Percentiles rank a stretch among this genome's conserved stretches.
phyloP scores from a whole-genome alignment of 23 tunicate species.

The Corella eumyota region DNA sequence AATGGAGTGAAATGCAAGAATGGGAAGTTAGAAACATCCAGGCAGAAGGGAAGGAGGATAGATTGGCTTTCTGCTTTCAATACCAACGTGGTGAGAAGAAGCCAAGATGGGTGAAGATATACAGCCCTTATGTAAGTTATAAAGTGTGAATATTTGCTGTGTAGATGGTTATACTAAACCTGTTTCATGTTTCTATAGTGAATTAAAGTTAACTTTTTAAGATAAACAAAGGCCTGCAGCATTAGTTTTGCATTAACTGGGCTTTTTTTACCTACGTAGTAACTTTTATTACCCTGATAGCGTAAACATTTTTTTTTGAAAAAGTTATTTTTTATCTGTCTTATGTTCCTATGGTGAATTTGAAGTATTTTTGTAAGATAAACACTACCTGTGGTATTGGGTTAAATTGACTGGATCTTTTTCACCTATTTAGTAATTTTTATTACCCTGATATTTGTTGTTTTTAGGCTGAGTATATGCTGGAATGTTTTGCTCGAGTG shows the following conservation, averaged over 20 bases:
- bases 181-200: neutral
- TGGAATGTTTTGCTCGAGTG: slow-evolving; percentile 60
- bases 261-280: too few relatives aligned
- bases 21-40: slow-evolving; percentile 41
- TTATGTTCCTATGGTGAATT: neutral
- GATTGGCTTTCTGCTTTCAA: slow-evolving; percentile 49
- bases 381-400: neutral
- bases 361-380: neutral
- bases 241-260: too few relatives aligned
- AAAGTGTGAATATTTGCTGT: neutral
- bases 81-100: slow-evolving; percentile 90
- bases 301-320: too few relatives aligned
- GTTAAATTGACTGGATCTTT: neutral
- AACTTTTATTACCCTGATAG: too few relatives aligned
- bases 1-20: slow-evolving; percentile 81
- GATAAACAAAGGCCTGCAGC: too few relatives aligned
- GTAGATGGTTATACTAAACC: neutral
- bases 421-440: neutral
- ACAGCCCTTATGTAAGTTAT: slow-evolving; percentile 44
- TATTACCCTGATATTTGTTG: neutral
- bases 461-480: slow-evolving; percentile 68
- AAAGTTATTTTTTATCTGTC: too few relatives aligned
- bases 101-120: slow-evolving; percentile 83
- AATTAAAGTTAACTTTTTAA: neutral
- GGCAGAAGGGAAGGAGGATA: slow-evolving; percentile 28